These are phyloP conservation scores for Plecturocebus donacophilus DNA, from an alignment of 2,113 vertebrate species.

Conservation along the genomic window DNA sequence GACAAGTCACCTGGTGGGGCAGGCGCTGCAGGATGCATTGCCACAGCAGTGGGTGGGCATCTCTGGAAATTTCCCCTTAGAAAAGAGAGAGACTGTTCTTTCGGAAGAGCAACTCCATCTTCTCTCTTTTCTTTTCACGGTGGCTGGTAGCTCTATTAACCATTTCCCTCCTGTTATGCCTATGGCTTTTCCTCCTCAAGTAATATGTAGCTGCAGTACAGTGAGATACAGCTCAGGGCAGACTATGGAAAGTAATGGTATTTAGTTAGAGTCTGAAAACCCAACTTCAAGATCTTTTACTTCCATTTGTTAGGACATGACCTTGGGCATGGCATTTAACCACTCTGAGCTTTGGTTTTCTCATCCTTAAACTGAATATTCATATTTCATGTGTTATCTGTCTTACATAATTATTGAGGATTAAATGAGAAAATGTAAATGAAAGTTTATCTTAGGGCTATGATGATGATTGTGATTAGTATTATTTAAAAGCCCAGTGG, in stretches of 20 bases:
- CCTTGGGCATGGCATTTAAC: neutral
- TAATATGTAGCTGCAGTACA: neutral
- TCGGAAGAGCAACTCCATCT: neutral
- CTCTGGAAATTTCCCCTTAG: neutral
- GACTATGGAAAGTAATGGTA: slow-evolving; percentile 5
- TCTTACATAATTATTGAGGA: neutral
- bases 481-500: slow-evolving; percentile 48
- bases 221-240: neutral
- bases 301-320: neutral
- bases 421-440: slow-evolving; percentile 56
- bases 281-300: slow-evolving; percentile 2
- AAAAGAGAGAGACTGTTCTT: neutral
- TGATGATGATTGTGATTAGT: slow-evolving; percentile 18
- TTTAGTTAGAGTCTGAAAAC: slow-evolving; percentile 35
- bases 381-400: neutral
- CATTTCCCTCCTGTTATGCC: slow-evolving; percentile 26
- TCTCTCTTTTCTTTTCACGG: neutral
- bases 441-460: slow-evolving; percentile 9
- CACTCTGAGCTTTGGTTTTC: slow-evolving; percentile 16
- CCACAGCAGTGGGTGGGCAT: neutral
- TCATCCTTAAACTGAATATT: slow-evolving; percentile 47
- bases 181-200: neutral
- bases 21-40: neutral
- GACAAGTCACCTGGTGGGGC: neutral
- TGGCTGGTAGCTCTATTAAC: neutral